These are phyloP conservation scores for Paradisaea rubra DNA, from an alignment of 2,113 vertebrate genomes.

Conservation along the genomic window DNA sequence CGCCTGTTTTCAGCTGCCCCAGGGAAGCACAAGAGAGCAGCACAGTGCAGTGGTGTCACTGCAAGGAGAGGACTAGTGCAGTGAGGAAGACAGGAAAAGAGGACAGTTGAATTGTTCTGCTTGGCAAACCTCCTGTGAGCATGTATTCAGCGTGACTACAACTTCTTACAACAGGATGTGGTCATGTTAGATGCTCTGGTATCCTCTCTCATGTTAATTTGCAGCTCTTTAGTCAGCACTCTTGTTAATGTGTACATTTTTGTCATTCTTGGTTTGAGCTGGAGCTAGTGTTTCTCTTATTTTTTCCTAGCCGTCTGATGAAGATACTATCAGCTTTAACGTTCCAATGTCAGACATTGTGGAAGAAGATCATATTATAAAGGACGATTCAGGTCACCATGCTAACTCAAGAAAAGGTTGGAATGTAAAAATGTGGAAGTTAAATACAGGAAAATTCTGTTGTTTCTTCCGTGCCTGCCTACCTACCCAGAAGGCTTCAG, in stretches of 20 bases:
- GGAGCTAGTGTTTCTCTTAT: not conserved
- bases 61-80: not conserved
- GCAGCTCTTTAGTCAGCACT: not conserved
- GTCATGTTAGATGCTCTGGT: not conserved
- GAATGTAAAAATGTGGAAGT: not conserved
- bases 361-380: constrained; percentile 86
- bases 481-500: not conserved
- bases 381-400: constrained; percentile 82
- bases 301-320: constrained; percentile 85
- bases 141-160: not conserved
- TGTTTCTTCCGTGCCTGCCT: not conserved
- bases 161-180: not conserved
- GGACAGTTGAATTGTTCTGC: not conserved
- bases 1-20: not conserved
- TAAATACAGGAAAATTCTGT: not conserved
- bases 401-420: constrained; percentile 81
- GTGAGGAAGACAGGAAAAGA: not conserved
- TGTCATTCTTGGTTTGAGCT: not conserved
- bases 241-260: not conserved
- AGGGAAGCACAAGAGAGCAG: not conserved
- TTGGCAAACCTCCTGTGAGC: not conserved
- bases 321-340: constrained; percentile 87
- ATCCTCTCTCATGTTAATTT: not conserved
- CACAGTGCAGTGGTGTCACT: not conserved
- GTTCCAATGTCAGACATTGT: constrained; percentile 88